A percentile compares a stretch with the other conserved stretches of the same genome.
phyloP scores from a whole-genome alignment of 1,140 invertebrate genomes.

The Elysia chlorotica region DNA sequence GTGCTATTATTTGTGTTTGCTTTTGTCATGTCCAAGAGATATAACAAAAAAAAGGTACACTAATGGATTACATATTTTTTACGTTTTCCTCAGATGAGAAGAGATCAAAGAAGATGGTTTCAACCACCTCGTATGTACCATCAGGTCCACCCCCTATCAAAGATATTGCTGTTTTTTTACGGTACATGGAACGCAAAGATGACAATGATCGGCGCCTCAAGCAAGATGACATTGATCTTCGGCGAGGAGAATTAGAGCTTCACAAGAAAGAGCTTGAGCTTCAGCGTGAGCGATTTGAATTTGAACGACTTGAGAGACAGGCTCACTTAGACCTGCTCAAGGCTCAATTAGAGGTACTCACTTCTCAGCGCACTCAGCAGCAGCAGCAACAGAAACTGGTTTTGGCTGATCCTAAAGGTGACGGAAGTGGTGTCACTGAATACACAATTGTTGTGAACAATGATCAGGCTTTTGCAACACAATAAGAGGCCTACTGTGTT shows the following conservation, averaged over 20 bases:
- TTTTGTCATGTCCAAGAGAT: no score
- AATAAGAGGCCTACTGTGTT: no score
- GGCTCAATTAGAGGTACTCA: constrained; percentile 11
- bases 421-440: constrained; percentile 10
- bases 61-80: no score
- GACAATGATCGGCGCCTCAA: constrained; percentile 5
- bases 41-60: no score
- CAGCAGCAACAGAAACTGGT: neutral
- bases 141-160: neutral
- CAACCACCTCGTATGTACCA: neutral
- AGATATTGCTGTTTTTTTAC: neutral
- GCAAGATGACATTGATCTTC: constrained; percentile 1
- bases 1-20: no score
- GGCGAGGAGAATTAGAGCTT: constrained; percentile 7
- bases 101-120: neutral
- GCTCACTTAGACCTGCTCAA: constrained; percentile 18
- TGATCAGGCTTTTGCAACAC: constrained; percentile 6
- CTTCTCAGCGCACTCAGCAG: no score
- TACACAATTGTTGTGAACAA: constrained; percentile 17
- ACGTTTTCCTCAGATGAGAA: neutral
- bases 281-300: constrained; percentile 11
- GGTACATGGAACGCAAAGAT: constrained; percentile 17
- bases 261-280: constrained; percentile 19
- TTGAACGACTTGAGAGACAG: constrained; percentile 16
- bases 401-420: constrained; percentile 2